phyloP scores from a whole-genome alignment of 35 echinoderm and acorn worm species.

The Heliocidaris erythrogramma region DNA sequence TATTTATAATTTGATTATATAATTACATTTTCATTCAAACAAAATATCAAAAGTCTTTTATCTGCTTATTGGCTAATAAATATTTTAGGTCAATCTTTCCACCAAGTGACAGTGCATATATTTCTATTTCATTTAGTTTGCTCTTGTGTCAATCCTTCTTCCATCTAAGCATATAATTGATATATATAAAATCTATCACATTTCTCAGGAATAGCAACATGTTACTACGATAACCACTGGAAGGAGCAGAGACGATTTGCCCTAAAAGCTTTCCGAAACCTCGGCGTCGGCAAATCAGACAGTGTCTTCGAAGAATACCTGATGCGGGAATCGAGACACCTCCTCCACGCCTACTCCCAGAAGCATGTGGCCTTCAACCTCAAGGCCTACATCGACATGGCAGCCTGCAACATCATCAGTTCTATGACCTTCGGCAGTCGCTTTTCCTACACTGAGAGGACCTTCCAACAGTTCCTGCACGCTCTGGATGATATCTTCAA shows the following conservation, averaged over 20 bases:
- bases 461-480: slow-evolving; percentile 39
- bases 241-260: slow-evolving; percentile 72
- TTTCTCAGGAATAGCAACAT: slow-evolving; percentile 36
- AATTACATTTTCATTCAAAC: too few relatives aligned
- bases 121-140: too few relatives aligned
- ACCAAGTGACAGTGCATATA: too few relatives aligned
- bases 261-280: slow-evolving; percentile 50
- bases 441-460: slow-evolving; percentile 57
- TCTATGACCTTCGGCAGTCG: slow-evolving; percentile 64
- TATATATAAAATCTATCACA: background rate
- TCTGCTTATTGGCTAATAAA: too few relatives aligned
- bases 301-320: slow-evolving; percentile 65
- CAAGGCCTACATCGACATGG: slow-evolving; percentile 35
- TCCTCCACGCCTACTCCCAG: slow-evolving; percentile 42
- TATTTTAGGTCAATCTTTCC: too few relatives aligned
- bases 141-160: too few relatives aligned
- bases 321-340: slow-evolving; percentile 28
- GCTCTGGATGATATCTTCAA: slow-evolving; percentile 31
- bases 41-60: too few relatives aligned
- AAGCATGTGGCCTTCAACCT: slow-evolving; percentile 59
- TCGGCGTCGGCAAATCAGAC: slow-evolving; percentile 67
- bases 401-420: slow-evolving; percentile 79
- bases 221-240: slow-evolving; percentile 64
- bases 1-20: too few relatives aligned
- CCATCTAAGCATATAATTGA: background rate